Base-by-base conservation (phyloP, 2,888 invertebrate genomes). In the Strigamia transsilvanica region DNA sequence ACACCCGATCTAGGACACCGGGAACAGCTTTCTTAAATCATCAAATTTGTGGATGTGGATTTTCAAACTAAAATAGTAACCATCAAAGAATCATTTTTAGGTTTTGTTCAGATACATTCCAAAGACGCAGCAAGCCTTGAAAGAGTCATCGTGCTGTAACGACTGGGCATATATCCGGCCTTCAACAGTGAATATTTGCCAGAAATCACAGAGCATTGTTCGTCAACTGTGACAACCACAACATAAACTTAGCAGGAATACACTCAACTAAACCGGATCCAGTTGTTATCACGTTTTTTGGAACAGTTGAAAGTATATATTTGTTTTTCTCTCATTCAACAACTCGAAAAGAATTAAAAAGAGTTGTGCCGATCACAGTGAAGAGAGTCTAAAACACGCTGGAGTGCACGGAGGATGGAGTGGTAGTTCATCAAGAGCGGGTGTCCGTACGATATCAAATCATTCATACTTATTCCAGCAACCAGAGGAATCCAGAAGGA, bases 1-100 rank as follows among this genome's bases (percentile, higher is more conserved):
- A 80, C 46, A 7, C 80, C 80, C 18, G 80, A 80, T 46, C 2
- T n/a, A 10, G 51, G 10, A 3, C 80, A 80, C 32, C 10, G 21
- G 2, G 80, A 80, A 21, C 80, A 80, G 32, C 7, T 80, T 9
- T 80, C 80, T 6, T 3, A 80, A 80, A 21, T 80, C 2, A 15
- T 80, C 2, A 80, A 46, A 21, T 80, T 46, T 80, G 80, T 80
- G n/a, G 46, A 46, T 15, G 46, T 80, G 4, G 79, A 79, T 80
- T 80, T 46, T 80, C 12, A 7, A 7, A 41, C 42, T 2, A 80
- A 21, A 46, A 18, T 7, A n/a, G n/a, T n/a, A 7, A 9, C 9
- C 9, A 42, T 80, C n/a, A 46, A 42, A 46, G 80, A 80, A 42
- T 46, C 46, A 15, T 80, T 80, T 46, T 21, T 80, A 5, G 80